These are phyloP conservation scores for Radopholus similis DNA, from an alignment of 1,140 invertebrate genomes.

Conservation along the genomic window DNA sequence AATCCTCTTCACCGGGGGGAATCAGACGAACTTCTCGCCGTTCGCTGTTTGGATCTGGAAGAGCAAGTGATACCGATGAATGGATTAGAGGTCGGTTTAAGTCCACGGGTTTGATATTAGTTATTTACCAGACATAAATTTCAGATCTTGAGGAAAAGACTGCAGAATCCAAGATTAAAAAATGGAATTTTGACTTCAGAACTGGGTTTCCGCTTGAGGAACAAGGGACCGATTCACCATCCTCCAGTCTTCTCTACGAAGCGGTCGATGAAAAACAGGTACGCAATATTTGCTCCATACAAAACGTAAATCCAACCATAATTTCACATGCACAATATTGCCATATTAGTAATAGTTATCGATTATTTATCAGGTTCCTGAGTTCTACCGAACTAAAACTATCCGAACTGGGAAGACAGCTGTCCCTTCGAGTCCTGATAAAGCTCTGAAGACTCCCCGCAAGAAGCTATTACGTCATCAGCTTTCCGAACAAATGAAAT, in stretches of 20 bases:
- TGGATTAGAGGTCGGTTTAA: constrained; percentile 6
- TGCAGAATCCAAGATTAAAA: background rate
- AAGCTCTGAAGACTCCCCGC: background rate
- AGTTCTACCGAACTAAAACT: constrained; percentile 10
- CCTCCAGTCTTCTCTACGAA: constrained; percentile 6
- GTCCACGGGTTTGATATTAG: background rate
- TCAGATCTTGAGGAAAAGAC: constrained; percentile 7
- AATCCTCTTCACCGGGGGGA: too few species aligned
- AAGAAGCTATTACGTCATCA: background rate
- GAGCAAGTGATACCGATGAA: constrained; percentile 9
- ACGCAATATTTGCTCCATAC: background rate
- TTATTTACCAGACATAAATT: background rate
- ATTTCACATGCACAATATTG: background rate
- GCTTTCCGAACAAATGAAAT: background rate
- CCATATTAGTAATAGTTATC: background rate
- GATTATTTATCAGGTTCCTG: background rate
- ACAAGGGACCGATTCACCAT: background rate
- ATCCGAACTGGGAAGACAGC: background rate
- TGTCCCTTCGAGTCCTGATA: background rate
- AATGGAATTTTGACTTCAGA: constrained; percentile 16
- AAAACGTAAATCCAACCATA: background rate
- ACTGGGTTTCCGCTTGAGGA: background rate
- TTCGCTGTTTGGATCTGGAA: constrained; percentile 4
- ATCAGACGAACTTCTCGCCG: background rate
- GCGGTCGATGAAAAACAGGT: constrained; percentile 6